Evolutionary conservation across 2,888 invertebrate genomes (phyloP).

Genomic region (Coenonympha glycerion): DNA sequence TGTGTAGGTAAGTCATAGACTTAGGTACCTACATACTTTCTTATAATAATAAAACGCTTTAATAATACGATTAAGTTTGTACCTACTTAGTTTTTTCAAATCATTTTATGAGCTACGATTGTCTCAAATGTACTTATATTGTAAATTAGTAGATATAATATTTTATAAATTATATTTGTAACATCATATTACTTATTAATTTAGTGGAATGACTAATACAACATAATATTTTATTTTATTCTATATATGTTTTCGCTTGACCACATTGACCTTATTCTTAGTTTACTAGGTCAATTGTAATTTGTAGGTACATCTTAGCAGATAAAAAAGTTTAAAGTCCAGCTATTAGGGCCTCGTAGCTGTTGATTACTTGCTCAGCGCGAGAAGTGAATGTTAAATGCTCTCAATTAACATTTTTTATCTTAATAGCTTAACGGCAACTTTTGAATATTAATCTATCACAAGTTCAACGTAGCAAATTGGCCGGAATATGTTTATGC

Average conservation of each 20-base stretch:
- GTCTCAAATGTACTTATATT: no score
- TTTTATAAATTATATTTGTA: no score
- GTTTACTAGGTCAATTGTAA: not conserved
- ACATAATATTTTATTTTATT: no score
- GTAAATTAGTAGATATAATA: no score
- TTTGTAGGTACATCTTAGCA: not conserved
- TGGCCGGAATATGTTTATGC: slow-evolving; percentile 1
- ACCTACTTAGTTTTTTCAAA: no score
- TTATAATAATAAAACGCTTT: no score
- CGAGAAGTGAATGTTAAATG: slow-evolving; percentile 23
- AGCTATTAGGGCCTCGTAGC: slow-evolving; percentile 20
- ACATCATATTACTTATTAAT: no score
- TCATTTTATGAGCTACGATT: no score
- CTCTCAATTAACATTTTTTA: slow-evolving; percentile 27
- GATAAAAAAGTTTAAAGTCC: slow-evolving; percentile 12
- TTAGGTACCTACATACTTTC: not conserved
- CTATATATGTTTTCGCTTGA: no score
- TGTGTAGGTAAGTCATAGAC: not conserved
- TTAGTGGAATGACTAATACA: no score
- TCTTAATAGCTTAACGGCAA: slow-evolving; percentile 28
- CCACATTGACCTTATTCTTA: no score
- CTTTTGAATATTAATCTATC: slow-evolving; percentile 22
- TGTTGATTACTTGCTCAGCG: slow-evolving; percentile 24
- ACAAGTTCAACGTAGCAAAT: slow-evolving; percentile 10
- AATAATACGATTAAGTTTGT: no score